A percentile compares a stretch with the other conserved stretches of the same genome.
Evolutionary conservation across 2,888 invertebrate genomes (phyloP).

Genomic region (Tipula lateralis): DNA sequence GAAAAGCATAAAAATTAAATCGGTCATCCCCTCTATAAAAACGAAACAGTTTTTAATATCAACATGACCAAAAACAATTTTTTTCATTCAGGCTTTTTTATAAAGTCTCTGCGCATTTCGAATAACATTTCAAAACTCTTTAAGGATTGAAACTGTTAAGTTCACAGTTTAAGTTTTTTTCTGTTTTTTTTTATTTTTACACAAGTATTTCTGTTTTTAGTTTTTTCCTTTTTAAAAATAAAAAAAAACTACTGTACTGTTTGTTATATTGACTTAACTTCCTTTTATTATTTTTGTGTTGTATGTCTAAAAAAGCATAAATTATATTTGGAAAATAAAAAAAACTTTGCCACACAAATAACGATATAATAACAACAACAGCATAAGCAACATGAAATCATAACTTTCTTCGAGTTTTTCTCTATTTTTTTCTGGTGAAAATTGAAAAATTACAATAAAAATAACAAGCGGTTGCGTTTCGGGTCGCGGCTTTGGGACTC

Average conservation of each 20-base stretch:
- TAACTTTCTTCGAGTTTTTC: not conserved
- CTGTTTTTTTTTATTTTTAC: slow-evolving; percentile 24
- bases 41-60: not conserved
- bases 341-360: not conserved
- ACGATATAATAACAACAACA: not conserved
- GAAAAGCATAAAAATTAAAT: not conserved
- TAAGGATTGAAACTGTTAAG: slow-evolving; percentile 52
- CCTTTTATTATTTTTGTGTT: slow-evolving; percentile 11
- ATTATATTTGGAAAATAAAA: not conserved
- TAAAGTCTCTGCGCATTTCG: slow-evolving; percentile 45
- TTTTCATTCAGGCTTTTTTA: slow-evolving; percentile 37
- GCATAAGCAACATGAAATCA: not conserved
- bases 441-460: not conserved
- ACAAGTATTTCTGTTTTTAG: slow-evolving; percentile 27
- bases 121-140: slow-evolving; percentile 50
- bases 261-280: slow-evolving; percentile 9
- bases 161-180: slow-evolving; percentile 41
- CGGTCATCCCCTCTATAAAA: not conserved
- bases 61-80: slow-evolving; percentile 14
- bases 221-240: slow-evolving; percentile 15
- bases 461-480: not conserved
- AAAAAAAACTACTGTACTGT: slow-evolving; percentile 20
- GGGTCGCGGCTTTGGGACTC: not conserved
- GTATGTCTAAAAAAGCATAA: not conserved
- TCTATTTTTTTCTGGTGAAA: not conserved